These are phyloP conservation scores for Spea hammondii DNA, from an alignment of 2,797 vertebrate species.

Conservation along the genomic window DNA sequence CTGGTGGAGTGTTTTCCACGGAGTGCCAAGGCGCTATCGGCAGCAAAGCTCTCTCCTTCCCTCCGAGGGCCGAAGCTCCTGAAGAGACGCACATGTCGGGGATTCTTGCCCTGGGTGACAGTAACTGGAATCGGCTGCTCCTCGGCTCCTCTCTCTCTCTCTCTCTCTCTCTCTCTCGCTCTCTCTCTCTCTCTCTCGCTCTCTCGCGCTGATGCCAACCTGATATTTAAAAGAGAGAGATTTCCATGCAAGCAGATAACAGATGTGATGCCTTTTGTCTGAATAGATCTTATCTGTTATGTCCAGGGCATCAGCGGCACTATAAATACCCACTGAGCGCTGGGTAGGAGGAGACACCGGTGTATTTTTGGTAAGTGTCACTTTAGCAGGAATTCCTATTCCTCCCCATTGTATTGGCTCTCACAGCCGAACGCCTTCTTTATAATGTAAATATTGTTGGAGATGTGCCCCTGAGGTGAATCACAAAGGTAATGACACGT, in stretches of 20 bases:
- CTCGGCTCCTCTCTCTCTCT: too few species aligned
- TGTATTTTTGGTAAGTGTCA: slow-evolving; percentile 25
- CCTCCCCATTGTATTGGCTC: not conserved
- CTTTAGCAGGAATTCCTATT: not conserved
- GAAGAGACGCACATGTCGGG: slow-evolving; percentile 8
- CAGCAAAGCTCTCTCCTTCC: not conserved
- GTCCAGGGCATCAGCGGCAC: not conserved
- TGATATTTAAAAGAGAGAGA: not conserved
- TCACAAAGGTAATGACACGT: slow-evolving; percentile 29
- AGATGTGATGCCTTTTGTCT: not conserved
- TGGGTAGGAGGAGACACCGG: not conserved
- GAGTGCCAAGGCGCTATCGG: too few species aligned
- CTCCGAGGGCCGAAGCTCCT: not conserved
- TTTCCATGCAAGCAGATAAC: not conserved
- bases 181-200: too few species aligned
- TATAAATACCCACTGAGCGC: slow-evolving; percentile 21
- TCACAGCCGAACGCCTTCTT: slow-evolving; percentile 12
- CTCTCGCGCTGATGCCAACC: not conserved
- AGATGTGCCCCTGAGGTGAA: slow-evolving; percentile 32
- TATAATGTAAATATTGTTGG: slow-evolving; percentile 11
- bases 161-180: too few species aligned
- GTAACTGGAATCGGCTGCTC: not conserved
- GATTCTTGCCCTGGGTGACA: not conserved
- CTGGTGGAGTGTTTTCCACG: too few species aligned
- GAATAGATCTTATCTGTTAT: not conserved